These are phyloP conservation scores for Operophtera brumata DNA, from an alignment of 2,888 invertebrate genomes.

Conservation along the genomic window DNA sequence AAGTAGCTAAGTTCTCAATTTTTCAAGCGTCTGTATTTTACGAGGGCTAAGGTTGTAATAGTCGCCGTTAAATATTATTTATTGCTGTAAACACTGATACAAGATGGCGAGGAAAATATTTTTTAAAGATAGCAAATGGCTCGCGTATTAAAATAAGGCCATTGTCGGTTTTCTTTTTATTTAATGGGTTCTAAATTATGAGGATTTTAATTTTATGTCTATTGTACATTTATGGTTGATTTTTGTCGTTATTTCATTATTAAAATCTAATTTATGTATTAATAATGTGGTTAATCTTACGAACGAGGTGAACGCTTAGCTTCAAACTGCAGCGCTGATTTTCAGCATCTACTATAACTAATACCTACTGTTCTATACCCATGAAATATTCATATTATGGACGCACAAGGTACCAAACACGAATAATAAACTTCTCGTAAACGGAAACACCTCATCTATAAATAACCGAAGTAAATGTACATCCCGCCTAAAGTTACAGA, in stretches of 20 bases:
- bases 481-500: not conserved
- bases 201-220: not conserved
- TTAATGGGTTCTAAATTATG: slow-evolving; percentile 3
- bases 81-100: slow-evolving; percentile 37
- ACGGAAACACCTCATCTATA: no score
- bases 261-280: not conserved
- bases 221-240: not conserved
- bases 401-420: not conserved
- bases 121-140: not conserved
- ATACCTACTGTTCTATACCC: not conserved
- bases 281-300: not conserved
- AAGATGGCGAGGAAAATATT: slow-evolving; percentile 32
- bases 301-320: no score
- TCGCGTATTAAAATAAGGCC: not conserved
- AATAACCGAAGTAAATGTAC: not conserved
- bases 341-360: not conserved
- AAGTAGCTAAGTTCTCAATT: not conserved
- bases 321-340: no score
- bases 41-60: slow-evolving; percentile 21
- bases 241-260: not conserved
- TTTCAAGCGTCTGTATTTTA: slow-evolving; percentile 19
- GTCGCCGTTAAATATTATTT: slow-evolving; percentile 34
- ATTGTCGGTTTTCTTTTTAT: not conserved
- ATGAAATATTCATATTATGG: no score
- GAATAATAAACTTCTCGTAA: not conserved